phyloP scores from a whole-genome alignment of 2,113 vertebrate species.

The Piaya cayana region DNA sequence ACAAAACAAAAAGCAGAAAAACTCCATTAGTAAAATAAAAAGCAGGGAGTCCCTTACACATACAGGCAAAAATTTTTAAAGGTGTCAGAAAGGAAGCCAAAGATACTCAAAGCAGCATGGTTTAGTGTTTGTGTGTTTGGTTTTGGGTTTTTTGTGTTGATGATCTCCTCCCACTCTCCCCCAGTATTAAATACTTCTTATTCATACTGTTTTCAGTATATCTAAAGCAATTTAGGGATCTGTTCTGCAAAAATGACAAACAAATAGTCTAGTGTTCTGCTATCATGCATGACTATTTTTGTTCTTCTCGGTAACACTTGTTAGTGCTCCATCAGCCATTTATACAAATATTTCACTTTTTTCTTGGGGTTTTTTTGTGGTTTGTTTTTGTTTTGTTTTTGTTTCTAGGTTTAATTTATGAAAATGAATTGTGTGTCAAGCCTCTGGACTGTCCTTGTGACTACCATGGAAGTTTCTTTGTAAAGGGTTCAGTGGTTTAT shows the following conservation, averaged over 20 bases:
- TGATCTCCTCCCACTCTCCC: accelerated
- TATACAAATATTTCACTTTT: not conserved
- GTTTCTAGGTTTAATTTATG: constrained; percentile 87
- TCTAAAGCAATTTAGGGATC: not conserved
- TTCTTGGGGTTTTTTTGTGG: not conserved
- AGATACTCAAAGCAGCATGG: not conserved
- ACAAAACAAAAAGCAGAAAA: not conserved
- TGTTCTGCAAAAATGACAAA: not conserved
- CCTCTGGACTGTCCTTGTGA: constrained; percentile 91
- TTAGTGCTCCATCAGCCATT: not conserved
- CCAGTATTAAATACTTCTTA: not conserved
- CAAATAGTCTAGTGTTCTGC: not conserved
- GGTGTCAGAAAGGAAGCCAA: not conserved
- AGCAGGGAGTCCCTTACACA: not conserved
- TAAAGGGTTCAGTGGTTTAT: constrained; percentile 84
- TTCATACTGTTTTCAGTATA: not conserved
- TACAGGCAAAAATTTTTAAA: not conserved
- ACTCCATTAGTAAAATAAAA: not conserved
- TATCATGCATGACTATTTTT: not conserved
- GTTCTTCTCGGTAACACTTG: not conserved
- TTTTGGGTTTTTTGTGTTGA: not conserved
- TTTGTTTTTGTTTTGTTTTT: not conserved
- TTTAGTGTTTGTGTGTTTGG: not conserved
- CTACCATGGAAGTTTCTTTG: constrained; percentile 83
- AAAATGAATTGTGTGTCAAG: constrained; percentile 85